Evolutionary conservation across 2,888 invertebrate species (phyloP).

Genomic region (Cantharis flavilabris): DNA sequence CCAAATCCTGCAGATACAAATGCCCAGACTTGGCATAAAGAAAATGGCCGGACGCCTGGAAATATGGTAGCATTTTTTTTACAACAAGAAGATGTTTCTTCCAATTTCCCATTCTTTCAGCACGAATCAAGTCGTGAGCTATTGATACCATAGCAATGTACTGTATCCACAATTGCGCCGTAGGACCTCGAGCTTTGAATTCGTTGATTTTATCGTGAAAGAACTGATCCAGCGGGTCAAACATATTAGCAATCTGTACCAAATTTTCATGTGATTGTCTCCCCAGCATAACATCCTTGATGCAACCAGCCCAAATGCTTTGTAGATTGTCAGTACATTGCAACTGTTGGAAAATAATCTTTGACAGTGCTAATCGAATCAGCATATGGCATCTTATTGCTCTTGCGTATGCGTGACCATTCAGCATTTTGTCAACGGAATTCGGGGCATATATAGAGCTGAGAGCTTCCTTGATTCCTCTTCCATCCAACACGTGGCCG

Average conservation of each 20-base stretch:
- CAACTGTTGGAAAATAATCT: conserved; percentile 39
- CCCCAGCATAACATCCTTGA: too few species aligned
- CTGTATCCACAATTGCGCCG: conserved; percentile 46
- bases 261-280: too few species aligned
- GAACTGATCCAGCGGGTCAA: too few species aligned
- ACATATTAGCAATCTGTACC: too few species aligned
- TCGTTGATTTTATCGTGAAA: conserved; percentile 31
- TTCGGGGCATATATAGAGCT: conserved; percentile 35
- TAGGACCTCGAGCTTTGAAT: conserved; percentile 29
- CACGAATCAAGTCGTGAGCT: conserved; percentile 39
- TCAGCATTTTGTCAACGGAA: too few species aligned
- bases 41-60: conserved; percentile 48
- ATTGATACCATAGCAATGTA: conserved; percentile 47
- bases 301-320: too few species aligned
- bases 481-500: conserved; percentile 37
- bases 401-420: too few species aligned
- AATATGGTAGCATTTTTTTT: conserved; percentile 47
- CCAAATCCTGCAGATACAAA: conserved; percentile 40
- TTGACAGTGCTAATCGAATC: conserved; percentile 37
- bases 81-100: conserved; percentile 42
- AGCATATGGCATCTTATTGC: conserved; percentile 47
- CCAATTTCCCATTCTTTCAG: conserved; percentile 37
- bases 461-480: conserved; percentile 36
- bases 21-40: conserved; percentile 44
- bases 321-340: too few species aligned